Conservation (phyloP, 2,113 vertebrate genomes). For the Upupa epops region DNA sequence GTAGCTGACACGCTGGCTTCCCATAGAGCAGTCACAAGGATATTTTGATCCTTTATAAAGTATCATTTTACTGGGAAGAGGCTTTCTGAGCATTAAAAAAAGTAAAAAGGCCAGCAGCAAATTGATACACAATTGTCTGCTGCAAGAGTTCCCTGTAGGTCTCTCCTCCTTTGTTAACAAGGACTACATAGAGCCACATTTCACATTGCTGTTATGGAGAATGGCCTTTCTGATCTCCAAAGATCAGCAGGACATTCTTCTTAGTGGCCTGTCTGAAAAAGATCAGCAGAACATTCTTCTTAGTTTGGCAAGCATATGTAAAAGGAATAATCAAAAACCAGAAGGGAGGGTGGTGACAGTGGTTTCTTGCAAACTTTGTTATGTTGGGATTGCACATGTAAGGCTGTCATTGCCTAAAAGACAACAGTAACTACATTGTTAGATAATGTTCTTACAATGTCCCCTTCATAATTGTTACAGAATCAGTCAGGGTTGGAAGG, state of each 20-base stretch:
- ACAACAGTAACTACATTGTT: background rate
- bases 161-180: conserved; percentile 9
- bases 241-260: background rate
- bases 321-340: background rate
- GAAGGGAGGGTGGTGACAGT: background rate
- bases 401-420: background rate
- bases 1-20: background rate
- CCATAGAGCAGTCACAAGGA: background rate
- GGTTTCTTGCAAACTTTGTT: background rate
- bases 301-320: background rate
- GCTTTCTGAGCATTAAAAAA: background rate
- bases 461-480: background rate
- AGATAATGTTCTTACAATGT: background rate
- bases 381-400: background rate
- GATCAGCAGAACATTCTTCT: background rate
- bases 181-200: background rate
- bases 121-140: background rate
- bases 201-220: background rate
- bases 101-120: background rate
- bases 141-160: background rate
- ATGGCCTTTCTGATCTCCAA: background rate
- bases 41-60: background rate
- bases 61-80: background rate
- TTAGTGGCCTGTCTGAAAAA: background rate
- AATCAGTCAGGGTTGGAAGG: too few species aligned